Evolutionary conservation across 2,113 vertebrate species (phyloP).

Genomic region (Puntigrus tetrazona): DNA sequence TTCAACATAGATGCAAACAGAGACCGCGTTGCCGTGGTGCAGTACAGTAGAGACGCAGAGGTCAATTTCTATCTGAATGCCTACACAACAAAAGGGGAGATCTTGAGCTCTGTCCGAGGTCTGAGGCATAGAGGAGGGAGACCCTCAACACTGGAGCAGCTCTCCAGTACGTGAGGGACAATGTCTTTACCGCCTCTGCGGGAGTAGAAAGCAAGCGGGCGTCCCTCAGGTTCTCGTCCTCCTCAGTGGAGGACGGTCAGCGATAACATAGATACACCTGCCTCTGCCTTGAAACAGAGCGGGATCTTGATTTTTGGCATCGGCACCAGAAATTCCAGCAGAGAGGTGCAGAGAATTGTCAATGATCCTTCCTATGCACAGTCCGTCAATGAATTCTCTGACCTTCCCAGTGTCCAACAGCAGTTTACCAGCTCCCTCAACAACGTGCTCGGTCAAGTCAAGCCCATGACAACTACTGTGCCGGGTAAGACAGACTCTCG

Average conservation of each 20-base stretch:
- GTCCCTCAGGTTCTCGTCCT: slow-evolving; percentile 64
- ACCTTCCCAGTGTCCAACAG: slow-evolving; percentile 37
- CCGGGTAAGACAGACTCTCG: neutral
- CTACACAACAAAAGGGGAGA: slow-evolving; percentile 44
- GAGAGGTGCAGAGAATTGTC: slow-evolving; percentile 64
- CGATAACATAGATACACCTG: slow-evolving; percentile 70
- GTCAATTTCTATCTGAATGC: slow-evolving; percentile 49
- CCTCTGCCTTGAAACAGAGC: slow-evolving; percentile 74
- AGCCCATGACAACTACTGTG: neutral
- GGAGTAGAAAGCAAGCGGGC: slow-evolving; percentile 57
- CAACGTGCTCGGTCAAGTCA: neutral
- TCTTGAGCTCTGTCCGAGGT: slow-evolving; percentile 8
- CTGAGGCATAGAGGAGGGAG: slow-evolving; percentile 60
- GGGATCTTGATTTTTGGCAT: slow-evolving; percentile 85
- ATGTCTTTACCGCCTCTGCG: slow-evolving; percentile 58
- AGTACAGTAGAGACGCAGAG: slow-evolving; percentile 55
- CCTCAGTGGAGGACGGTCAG: slow-evolving; percentile 59
- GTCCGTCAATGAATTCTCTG: slow-evolving; percentile 39
- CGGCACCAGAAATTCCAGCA: slow-evolving; percentile 75
- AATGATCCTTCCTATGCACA: slow-evolving; percentile 29
- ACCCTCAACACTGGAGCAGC: too few relatives aligned
- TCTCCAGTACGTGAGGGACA: slow-evolving; percentile 52
- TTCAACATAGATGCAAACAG: slow-evolving; percentile 50
- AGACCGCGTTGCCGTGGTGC: slow-evolving; percentile 55
- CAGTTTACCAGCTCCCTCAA: slow-evolving; percentile 34